These are phyloP conservation scores for Gadus macrocephalus DNA, from an alignment of 2,113 vertebrate species.

Conservation along the genomic window DNA sequence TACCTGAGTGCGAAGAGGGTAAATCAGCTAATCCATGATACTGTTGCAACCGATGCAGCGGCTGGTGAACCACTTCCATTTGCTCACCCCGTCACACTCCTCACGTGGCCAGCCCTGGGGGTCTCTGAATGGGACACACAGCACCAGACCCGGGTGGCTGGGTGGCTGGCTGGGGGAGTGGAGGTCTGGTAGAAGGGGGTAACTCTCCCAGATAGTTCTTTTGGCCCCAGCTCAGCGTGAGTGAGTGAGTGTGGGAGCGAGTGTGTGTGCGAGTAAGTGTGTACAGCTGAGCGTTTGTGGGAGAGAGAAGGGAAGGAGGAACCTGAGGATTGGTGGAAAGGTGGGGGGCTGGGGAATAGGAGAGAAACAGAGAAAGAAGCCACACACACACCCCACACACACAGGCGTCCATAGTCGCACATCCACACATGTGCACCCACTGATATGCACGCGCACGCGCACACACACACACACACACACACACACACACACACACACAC, in stretches of 20 bases:
- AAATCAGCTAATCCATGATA: conserved; percentile 34
- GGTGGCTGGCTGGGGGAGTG: no score
- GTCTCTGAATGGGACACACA: conserved; percentile 20
- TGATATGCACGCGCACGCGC: neutral
- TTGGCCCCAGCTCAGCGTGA: conserved; percentile 51
- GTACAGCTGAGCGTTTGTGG: conserved; percentile 67
- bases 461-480: conserved; percentile 43
- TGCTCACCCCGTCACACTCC: conserved; percentile 28
- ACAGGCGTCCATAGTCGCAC: conserved; percentile 36
- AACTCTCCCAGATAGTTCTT: conserved; percentile 32
- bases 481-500: no score
- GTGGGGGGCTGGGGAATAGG: neutral
- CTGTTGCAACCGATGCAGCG: conserved; percentile 50
- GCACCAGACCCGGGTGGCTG: no score
- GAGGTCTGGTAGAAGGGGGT: no score
- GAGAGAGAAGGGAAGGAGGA: conserved; percentile 54
- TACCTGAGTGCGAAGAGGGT: conserved; percentile 64
- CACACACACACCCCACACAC: conserved; percentile 15
- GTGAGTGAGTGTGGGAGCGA: conserved; percentile 63
- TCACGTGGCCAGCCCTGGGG: conserved; percentile 28
- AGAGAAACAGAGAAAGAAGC: neutral
- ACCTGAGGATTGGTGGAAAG: conserved; percentile 55
- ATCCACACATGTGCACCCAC: conserved; percentile 41
- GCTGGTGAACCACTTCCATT: conserved; percentile 67
- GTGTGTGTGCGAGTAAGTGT: conserved; percentile 54